Evolutionary conservation across 2,888 invertebrate species (phyloP).

Genomic region (Platerodrilus igneus): DNA sequence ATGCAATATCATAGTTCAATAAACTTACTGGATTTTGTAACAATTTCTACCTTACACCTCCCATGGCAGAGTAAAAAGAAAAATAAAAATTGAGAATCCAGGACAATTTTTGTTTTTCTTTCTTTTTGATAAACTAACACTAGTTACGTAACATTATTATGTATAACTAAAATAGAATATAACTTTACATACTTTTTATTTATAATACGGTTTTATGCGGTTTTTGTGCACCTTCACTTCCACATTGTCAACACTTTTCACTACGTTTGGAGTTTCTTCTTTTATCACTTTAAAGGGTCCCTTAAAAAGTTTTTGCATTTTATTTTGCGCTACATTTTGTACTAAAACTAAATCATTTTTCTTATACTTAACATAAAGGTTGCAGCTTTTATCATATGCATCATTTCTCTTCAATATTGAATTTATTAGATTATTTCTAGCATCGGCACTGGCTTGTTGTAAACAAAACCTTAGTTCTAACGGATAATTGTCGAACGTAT

Average conservation of each 20-base stretch:
- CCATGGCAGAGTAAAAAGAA: no score
- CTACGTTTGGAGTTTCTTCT: constrained; percentile 1
- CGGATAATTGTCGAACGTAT: constrained; percentile 24
- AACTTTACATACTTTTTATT: no score
- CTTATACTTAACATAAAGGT: constrained; percentile 2
- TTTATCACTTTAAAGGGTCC: background rate
- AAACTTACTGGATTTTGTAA: no score
- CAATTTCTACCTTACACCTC: no score
- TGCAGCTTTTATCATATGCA: constrained; percentile 1
- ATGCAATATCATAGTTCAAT: no score
- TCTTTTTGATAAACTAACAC: no score
- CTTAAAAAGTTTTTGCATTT: constrained; percentile 1
- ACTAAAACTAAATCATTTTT: constrained; percentile 5
- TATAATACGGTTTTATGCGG: no score
- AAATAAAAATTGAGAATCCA: no score
- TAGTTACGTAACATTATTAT: no score
- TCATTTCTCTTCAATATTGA: constrained; percentile 9
- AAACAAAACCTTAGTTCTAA: constrained; percentile 26
- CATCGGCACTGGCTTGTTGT: constrained; percentile 18
- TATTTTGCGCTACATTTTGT: constrained; percentile 1
- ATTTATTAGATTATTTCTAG: constrained; percentile 18
- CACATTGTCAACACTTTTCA: constrained; percentile 8
- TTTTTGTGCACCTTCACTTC: constrained; percentile 12
- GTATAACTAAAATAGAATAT: no score
- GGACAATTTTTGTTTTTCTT: no score